These are phyloP conservation scores for Trichomalopsis sarcophagae DNA, from an alignment of 1,140 invertebrate genomes.

Conservation along the genomic window DNA sequence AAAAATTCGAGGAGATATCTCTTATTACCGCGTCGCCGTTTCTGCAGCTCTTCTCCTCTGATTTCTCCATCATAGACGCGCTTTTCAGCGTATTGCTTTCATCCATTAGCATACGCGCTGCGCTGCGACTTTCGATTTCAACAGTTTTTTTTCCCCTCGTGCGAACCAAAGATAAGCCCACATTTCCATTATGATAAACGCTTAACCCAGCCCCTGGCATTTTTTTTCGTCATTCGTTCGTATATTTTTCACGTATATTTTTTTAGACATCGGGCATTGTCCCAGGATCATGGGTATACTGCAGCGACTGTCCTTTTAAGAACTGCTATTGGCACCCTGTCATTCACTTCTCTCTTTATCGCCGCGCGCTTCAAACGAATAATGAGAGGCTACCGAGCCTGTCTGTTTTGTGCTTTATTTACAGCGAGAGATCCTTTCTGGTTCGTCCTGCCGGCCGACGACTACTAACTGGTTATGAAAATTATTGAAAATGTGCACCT, in stretches of 20 bases:
- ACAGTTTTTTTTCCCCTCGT: too few relatives aligned
- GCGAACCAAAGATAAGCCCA: too few relatives aligned
- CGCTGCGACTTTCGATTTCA: too few relatives aligned
- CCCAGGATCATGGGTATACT: not conserved
- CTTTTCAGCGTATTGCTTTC: too few relatives aligned
- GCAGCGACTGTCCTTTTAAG: slow-evolving; percentile 3
- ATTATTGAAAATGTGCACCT: not conserved
- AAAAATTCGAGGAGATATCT: not conserved
- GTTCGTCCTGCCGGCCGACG: not conserved
- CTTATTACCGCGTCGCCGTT: too few relatives aligned
- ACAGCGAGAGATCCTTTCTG: not conserved
- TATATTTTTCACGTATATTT: not conserved
- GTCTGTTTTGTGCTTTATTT: not conserved
- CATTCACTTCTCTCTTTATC: slow-evolving; percentile 6
- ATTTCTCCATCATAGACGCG: too few relatives aligned
- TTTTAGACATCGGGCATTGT: not conserved
- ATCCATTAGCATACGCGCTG: too few relatives aligned
- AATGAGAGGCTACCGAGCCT: not conserved
- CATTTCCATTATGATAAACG: too few relatives aligned
- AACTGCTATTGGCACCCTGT: slow-evolving; percentile 3
- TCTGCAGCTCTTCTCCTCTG: not conserved
- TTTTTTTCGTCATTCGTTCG: too few relatives aligned
- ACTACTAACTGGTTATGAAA: not conserved
- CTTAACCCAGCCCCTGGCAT: too few relatives aligned
- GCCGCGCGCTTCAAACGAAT: slow-evolving; percentile 2